A percentile compares a stretch with the other conserved stretches of the same genome.
Evolutionary conservation across 2,888 invertebrate species (phyloP).

Genomic region (Sturmia bella): DNA sequence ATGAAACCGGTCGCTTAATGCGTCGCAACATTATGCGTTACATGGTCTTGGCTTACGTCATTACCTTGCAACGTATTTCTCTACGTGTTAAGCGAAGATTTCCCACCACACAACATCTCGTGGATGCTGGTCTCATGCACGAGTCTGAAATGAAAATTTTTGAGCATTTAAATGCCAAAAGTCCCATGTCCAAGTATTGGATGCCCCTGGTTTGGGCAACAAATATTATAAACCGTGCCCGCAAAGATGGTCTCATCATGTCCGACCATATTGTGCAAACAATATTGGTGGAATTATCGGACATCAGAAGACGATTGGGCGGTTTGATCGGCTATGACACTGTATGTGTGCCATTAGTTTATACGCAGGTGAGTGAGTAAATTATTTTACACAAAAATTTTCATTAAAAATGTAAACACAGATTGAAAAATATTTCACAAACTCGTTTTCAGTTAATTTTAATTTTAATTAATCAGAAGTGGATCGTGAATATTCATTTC

Average conservation of each 20-base stretch:
- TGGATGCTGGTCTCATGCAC: slow-evolving; percentile 94
- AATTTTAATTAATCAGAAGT: too few species aligned
- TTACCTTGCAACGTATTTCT: slow-evolving; percentile 93
- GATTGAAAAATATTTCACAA: too few species aligned
- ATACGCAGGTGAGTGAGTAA: slow-evolving; percentile 88
- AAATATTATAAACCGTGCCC: slow-evolving; percentile 93
- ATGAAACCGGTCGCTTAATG: slow-evolving; percentile 94
- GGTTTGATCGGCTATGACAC: slow-evolving; percentile 95
- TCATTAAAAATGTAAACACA: too few species aligned
- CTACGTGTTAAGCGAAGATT: slow-evolving; percentile 93
- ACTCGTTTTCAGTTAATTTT: too few species aligned
- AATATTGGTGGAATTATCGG: slow-evolving; percentile 92
- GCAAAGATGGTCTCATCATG: slow-evolving; percentile 91
- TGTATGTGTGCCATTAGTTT: slow-evolving; percentile 94
- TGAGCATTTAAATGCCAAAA: slow-evolving; percentile 93
- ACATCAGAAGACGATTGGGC: slow-evolving; percentile 91
- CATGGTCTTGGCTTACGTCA: slow-evolving; percentile 93
- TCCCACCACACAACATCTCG: slow-evolving; percentile 94
- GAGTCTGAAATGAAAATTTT: slow-evolving; percentile 95
- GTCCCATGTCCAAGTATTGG: slow-evolving; percentile 95
- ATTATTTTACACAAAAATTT: too few species aligned
- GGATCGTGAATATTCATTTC: too few species aligned
- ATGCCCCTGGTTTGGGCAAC: slow-evolving; percentile 97
- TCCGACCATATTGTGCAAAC: slow-evolving; percentile 97
- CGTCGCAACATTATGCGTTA: slow-evolving; percentile 94